phyloP scores from a whole-genome alignment of 1,140 invertebrate genomes.

The Zaprionus ghesquierei region DNA sequence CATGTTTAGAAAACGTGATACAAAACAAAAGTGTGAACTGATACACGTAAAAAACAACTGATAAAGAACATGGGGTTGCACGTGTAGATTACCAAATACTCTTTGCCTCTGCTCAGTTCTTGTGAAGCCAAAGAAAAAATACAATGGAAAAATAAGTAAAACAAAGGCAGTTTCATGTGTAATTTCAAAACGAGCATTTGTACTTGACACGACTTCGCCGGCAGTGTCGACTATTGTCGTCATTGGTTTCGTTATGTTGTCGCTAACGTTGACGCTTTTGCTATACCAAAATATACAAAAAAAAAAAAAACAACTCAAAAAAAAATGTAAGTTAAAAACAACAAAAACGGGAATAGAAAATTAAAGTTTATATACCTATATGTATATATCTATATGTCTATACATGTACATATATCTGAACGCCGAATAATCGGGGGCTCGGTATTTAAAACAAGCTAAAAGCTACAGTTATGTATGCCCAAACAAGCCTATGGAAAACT shows the following conservation, averaged over 20 bases:
- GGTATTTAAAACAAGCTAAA: too few species aligned
- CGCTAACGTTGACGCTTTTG: conserved; percentile 20
- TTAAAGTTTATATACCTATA: too few species aligned
- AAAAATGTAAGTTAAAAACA: conserved; percentile 57
- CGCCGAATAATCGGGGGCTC: too few species aligned
- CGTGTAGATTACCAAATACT: conserved; percentile 32
- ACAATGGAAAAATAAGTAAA: conserved; percentile 21
- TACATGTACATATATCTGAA: too few species aligned
- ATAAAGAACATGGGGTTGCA: conserved; percentile 11
- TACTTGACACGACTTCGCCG: conserved; percentile 42
- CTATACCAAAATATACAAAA: conserved; percentile 22
- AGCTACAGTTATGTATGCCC: too few species aligned
- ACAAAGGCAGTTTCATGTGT: conserved; percentile 38
- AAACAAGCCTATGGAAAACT: too few species aligned
- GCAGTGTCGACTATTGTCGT: neutral
- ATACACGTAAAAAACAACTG: conserved; percentile 17
- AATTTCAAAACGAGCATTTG: conserved; percentile 32
- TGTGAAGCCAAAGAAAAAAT: neutral
- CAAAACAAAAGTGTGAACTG: conserved; percentile 4
- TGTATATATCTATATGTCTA: too few species aligned
- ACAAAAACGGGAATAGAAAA: too few species aligned
- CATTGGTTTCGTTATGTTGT: too few species aligned
- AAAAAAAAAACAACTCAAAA: conserved; percentile 10
- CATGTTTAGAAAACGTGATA: neutral
- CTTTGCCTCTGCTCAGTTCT: neutral